These are phyloP conservation scores for Caenorhabditis sp. DNA, from an alignment of 2,888 invertebrate species.

Conservation along the genomic window DNA sequence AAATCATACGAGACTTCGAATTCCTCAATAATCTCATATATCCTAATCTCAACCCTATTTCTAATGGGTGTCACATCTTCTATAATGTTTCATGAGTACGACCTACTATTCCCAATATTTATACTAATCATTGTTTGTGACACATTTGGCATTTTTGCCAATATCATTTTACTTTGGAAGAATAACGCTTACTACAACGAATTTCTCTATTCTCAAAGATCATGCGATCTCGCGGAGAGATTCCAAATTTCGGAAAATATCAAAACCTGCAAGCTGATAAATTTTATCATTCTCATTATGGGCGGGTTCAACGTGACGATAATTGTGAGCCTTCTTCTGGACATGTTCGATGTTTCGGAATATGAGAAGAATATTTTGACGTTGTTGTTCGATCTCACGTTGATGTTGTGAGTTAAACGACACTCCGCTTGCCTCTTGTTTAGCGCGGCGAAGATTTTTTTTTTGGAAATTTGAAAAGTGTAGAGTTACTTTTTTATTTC, in stretches of 20 bases:
- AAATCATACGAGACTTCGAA: constrained; percentile 11
- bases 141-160: constrained; percentile 17
- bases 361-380: constrained; percentile 7
- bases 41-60: constrained; percentile 3
- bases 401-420: constrained; percentile 9
- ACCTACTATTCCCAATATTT: constrained; percentile 7
- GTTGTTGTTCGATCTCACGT: constrained; percentile 16
- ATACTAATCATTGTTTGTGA: constrained; percentile 2
- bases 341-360: constrained; percentile 13
- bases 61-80: constrained; percentile 7
- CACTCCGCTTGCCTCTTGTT: too few species aligned
- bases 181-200: constrained; percentile 10
- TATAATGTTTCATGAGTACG: constrained; percentile 17
- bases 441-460: too few species aligned
- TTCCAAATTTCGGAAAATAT: constrained; percentile 28
- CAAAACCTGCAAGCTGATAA: constrained; percentile 15
- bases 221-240: not conserved
- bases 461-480: too few species aligned
- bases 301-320: constrained; percentile 20
- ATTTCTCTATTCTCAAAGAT: not conserved
- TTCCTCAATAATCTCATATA: constrained; percentile 1
- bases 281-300: constrained; percentile 16
- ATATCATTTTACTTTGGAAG: constrained; percentile 6
- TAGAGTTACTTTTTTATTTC: too few species aligned
- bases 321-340: constrained; percentile 8